These are phyloP conservation scores for Xenopus tropicalis DNA, from an alignment of 2,113 vertebrate genomes.

Conservation along the genomic window DNA sequence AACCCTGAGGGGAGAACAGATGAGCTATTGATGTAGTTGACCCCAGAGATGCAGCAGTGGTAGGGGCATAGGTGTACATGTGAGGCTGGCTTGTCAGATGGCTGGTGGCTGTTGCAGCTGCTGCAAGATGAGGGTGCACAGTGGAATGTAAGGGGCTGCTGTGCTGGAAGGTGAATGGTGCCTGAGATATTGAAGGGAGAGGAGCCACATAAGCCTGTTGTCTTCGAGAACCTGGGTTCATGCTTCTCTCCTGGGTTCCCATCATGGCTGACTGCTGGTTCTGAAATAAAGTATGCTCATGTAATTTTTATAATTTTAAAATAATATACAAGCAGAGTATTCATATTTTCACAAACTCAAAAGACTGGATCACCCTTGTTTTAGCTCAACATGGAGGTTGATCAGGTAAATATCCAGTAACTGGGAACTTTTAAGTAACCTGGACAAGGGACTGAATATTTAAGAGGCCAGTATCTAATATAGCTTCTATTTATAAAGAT, in stretches of 20 bases:
- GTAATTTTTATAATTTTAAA: too few species aligned
- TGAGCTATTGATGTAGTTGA: slow-evolving; percentile 91
- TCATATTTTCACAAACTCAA: too few species aligned
- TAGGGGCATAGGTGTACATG: slow-evolving; percentile 89
- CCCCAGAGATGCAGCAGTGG: slow-evolving; percentile 81
- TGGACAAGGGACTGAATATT: too few species aligned
- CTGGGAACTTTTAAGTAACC: too few species aligned
- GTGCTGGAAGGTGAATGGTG: slow-evolving; percentile 86
- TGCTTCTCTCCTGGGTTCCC: slow-evolving; percentile 75
- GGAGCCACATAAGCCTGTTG: slow-evolving; percentile 84
- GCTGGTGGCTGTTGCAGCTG: slow-evolving; percentile 66
- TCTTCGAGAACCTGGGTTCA: slow-evolving; percentile 73
- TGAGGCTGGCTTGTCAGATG: slow-evolving; percentile 78
- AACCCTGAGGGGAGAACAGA: slow-evolving; percentile 77
- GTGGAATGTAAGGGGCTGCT: slow-evolving; percentile 70
- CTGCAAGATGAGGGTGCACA: slow-evolving; percentile 74
- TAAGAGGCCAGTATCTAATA: too few species aligned
- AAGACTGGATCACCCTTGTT: too few species aligned
- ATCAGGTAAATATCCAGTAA: too few species aligned
- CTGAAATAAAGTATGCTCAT: slow-evolving; percentile 55
- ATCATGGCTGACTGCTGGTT: slow-evolving; percentile 79
- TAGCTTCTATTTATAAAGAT: too few species aligned
- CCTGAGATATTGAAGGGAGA: slow-evolving; percentile 76
- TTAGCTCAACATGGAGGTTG: too few species aligned
- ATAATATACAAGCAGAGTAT: too few species aligned